Percentiles rank a stretch among this genome's conserved stretches.
phyloP scores from a whole-genome alignment of 2,888 invertebrate species.

The Acleris literana region DNA sequence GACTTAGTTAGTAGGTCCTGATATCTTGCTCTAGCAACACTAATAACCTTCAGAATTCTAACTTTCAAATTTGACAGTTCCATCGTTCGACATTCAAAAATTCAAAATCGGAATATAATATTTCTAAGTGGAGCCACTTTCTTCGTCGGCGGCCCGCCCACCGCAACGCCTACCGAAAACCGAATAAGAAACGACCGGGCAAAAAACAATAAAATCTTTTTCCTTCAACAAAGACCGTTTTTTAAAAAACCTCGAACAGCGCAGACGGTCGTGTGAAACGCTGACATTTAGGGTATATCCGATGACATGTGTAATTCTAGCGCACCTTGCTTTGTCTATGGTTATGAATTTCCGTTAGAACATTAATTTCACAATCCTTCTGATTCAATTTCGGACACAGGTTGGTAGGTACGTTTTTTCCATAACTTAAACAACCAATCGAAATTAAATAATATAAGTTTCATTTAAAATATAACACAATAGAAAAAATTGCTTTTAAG shows the following conservation, averaged over 20 bases:
- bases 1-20: no score
- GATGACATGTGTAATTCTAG: background rate
- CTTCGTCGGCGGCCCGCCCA: conserved; percentile 61
- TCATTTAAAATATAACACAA: no score
- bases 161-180: conserved; percentile 78
- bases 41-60: no score
- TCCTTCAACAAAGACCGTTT: conserved; percentile 61
- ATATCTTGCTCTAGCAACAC: no score
- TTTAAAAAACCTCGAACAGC: conserved; percentile 46
- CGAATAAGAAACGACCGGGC: conserved; percentile 62
- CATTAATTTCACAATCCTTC: no score
- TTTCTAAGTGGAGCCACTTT: conserved; percentile 52
- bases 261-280: conserved; percentile 49
- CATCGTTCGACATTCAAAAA: conserved; percentile 5
- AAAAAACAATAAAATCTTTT: conserved; percentile 76
- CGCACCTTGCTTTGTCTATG: background rate
- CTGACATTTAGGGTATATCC: conserved; percentile 3
- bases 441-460: no score
- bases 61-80: no score
- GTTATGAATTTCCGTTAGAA: no score
- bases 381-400: no score
- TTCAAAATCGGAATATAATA: conserved; percentile 14
- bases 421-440: no score
- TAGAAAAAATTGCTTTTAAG: no score
- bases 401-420: no score